A percentile compares a stretch with the other conserved stretches of the same genome.
Conservation (phyloP, 1,140 invertebrate genomes). For the Periplaneta americana region DNA sequence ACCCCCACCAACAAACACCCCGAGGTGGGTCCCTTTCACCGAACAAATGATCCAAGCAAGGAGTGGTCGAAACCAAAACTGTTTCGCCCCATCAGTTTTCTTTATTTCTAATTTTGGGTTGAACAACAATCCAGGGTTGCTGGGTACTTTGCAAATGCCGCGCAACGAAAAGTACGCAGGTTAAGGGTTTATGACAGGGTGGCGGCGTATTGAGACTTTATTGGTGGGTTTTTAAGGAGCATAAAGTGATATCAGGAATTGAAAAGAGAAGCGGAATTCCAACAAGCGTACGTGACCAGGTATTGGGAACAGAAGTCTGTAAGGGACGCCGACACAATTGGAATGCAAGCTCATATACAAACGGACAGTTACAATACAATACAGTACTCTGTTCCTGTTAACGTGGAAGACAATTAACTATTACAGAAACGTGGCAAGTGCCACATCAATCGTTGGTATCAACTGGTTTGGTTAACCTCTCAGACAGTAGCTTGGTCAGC, state of each 20-base stretch:
- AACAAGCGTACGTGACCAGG: background rate
- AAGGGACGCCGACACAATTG: no score
- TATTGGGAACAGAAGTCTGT: background rate
- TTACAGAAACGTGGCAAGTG: no score
- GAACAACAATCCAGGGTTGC: background rate
- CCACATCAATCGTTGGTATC: no score
- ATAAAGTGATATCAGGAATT: background rate
- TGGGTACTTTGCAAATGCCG: background rate
- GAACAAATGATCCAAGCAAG: background rate
- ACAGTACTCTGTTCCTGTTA: no score
- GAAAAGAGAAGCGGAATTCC: no score
- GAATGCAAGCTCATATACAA: no score
- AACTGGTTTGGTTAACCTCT: no score
- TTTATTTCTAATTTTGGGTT: background rate
- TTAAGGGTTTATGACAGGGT: background rate
- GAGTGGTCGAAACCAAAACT: background rate
- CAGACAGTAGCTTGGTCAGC: no score
- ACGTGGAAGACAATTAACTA: no score
- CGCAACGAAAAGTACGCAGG: background rate
- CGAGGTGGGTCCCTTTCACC: background rate
- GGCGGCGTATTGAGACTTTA: background rate
- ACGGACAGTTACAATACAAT: no score
- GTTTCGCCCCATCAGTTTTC: background rate
- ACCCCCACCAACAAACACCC: background rate
- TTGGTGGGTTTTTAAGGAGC: background rate